Percentiles rank a stretch among this genome's conserved stretches.
Evolutionary conservation across 2,113 vertebrate species (phyloP).

Genomic region (Psammodynastes pulverulentus): DNA sequence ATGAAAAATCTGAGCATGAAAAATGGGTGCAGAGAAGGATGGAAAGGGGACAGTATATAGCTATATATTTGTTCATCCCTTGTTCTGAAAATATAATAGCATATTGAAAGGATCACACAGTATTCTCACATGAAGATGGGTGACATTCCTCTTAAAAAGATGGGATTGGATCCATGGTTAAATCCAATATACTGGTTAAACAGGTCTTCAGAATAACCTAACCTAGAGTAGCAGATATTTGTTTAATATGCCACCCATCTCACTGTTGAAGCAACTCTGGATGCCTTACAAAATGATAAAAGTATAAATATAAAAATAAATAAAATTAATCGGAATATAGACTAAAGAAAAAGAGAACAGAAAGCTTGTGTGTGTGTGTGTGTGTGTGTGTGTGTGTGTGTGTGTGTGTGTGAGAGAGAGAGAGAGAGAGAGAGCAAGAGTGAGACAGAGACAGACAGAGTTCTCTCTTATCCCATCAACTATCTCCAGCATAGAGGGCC

Average conservation of each 20-base stretch:
- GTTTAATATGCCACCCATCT: too few relatives aligned
- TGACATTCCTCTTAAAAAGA: background rate
- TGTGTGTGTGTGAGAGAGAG: too few relatives aligned
- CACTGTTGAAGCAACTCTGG: too few relatives aligned
- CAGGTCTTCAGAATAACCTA: background rate
- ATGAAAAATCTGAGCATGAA: background rate
- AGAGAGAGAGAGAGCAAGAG: too few relatives aligned
- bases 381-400: too few relatives aligned
- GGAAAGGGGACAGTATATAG: background rate
- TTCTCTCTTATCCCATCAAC: background rate
- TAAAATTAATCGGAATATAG: too few relatives aligned
- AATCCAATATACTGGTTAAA: background rate
- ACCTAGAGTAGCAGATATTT: background rate
- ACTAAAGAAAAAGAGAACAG: too few relatives aligned
- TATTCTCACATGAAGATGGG: background rate
- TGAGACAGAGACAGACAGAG: too few relatives aligned
- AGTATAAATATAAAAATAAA: too few relatives aligned
- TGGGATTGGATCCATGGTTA: background rate
- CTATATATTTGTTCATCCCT: background rate
- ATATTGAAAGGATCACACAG: background rate
- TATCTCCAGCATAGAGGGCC: background rate
- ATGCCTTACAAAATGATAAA: too few relatives aligned
- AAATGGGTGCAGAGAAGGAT: background rate
- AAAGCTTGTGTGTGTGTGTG: too few relatives aligned
- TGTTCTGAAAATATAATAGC: background rate